Base-by-base conservation (phyloP, 2,113 vertebrate species). In the Platysteira castanea region DNA sequence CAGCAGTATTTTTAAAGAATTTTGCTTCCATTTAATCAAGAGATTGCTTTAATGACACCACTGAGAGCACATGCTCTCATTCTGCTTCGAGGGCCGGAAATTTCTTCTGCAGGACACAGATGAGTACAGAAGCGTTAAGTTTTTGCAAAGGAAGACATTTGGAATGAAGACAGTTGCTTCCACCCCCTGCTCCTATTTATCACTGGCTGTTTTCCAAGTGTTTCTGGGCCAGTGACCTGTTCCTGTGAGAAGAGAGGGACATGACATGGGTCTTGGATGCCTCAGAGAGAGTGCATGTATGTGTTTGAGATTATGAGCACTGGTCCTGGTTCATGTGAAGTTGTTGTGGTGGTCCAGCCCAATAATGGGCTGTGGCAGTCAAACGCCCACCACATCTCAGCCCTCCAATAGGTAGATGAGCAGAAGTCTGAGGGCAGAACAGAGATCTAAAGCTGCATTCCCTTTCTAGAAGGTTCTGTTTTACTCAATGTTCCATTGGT, bases 201-300 rank as follows among this genome's bases (percentile, higher is more conserved):
- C 17, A 57, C 14, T 16, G 30, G 10, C n/a, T 85, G 11, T 71
- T 86, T 56, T 63, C 5, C 20, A 3, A 4, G 61, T 20, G 47
- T 70, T 91, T 75, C 47, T 74, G 42, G 19, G 47, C 8, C 18
- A 20, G 0, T 56, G n/a, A 39, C 6, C 15, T 41, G 6, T 60
- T 76, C 11, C 39, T 46, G 23, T n/a, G 52, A 56, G 60, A 31
- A 35, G 35, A 23, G 33, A 46, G 50, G 30, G 12, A 31, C 11
- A 1, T 11, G 12, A 31, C 13, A 1, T 11, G 23, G 42, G 17
- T 46, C 35, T 65, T 35, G 26, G 26, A 16, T 81, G 35, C 22
- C 33, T 88, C 15, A 21, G 53, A 42, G 39, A 5, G 13, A 13
- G 5, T 3, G 6, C 0, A 0, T 9, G 7, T 13, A 2, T 33